These are phyloP conservation scores for Zosterops hypoxanthus DNA, from an alignment of 2,113 vertebrate genomes.

Conservation along the genomic window DNA sequence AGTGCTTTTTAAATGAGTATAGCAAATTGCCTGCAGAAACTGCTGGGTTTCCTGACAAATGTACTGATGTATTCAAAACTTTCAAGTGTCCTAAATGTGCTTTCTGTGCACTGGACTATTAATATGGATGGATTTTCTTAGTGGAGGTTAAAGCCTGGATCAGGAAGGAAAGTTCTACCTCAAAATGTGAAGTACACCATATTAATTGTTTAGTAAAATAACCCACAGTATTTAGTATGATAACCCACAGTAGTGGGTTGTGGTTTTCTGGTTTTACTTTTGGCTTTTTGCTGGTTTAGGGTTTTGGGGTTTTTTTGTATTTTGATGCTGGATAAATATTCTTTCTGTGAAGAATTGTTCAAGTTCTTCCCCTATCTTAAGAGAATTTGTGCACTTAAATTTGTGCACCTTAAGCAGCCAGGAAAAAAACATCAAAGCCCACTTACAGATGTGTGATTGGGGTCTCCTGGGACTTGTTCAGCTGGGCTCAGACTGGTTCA, in stretches of 20 bases:
- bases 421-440: background rate
- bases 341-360: background rate
- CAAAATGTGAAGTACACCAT: background rate
- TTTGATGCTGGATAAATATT: background rate
- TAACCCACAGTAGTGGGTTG: background rate
- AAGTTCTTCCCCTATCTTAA: background rate
- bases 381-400: background rate
- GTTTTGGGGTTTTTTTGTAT: background rate
- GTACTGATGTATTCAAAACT: background rate
- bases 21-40: background rate
- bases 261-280: background rate
- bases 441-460: background rate
- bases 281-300: background rate
- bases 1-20: slow-evolving; percentile 20
- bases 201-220: background rate
- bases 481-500: background rate
- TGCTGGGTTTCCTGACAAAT: background rate
- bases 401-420: background rate
- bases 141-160: background rate
- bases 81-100: background rate
- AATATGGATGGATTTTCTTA: background rate
- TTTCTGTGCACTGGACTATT: background rate
- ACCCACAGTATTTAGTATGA: no score
- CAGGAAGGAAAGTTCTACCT: background rate
- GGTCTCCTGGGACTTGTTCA: background rate